Base-by-base conservation (phyloP, 2,113 vertebrate species). In the Ctenodactylus gundi region DNA sequence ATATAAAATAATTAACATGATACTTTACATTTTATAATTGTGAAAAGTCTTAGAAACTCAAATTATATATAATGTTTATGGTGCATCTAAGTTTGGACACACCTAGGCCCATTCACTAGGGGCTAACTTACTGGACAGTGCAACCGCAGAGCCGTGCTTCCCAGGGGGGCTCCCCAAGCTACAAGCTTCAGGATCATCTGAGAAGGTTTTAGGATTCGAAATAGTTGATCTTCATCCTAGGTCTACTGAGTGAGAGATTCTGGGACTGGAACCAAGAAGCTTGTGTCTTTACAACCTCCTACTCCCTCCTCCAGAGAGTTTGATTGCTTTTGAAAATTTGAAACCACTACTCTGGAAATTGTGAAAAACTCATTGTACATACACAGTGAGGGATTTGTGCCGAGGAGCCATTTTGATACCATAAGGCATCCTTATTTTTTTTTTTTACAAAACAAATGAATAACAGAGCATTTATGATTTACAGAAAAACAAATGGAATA, bases 291-390 rank as follows among this genome's bases (percentile, higher is more conserved):
- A 41, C 3, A 76, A 49, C n/a, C n/a, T n/a, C n/a, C n/a, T n/a
- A n/a, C n/a, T n/a, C n/a, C n/a, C 6, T 23, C 31, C 27, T 14
- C 25, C 0, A 25, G 18, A 4, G 1, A 78, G 80, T 93, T 55
- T 90, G 36, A 64, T 25, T 49, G 31, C 64, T 60, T 91, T 44
- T 44, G 18, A 91, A 89, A 95, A 82, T 70, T 81, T 86, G 80
- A 75, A 95, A 83, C 4, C 27, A 62, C 8, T 68, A 4, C 5
- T 75, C 17, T 51, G 76, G 72, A 93, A 46, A 55, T 80, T 55
- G 6, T 70, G 53, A 31, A 53, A 57, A 73, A 36, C 49, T 34
- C 34, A 60, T 12, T 58, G 21, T n/a, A 31, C 15, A 3, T 70
- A 1, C 9, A 46, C 49, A 27, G 14, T 46, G n/a, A 51, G 85